A percentile compares a stretch with the other conserved stretches of the same genome.
Conservation (phyloP, 2,113 vertebrate species). For the Pampusana beccarii region DNA sequence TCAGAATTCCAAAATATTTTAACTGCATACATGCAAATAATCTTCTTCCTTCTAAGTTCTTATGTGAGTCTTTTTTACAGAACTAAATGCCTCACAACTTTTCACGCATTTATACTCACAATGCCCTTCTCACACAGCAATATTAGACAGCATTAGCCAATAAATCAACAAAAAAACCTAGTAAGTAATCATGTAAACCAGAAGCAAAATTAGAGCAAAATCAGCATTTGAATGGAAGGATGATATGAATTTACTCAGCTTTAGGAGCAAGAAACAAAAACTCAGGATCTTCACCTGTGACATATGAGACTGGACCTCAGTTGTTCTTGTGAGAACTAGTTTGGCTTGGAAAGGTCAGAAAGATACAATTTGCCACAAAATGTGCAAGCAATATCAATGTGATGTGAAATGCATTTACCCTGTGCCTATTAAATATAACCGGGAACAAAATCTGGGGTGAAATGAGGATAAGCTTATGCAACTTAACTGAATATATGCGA, state of each 20-base stretch:
- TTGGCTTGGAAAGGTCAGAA: background rate
- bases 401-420: background rate
- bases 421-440: background rate
- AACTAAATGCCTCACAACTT: background rate
- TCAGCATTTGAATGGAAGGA: background rate
- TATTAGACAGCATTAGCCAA: background rate
- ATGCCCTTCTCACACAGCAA: background rate
- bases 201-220: background rate
- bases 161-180: background rate
- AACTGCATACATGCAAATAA: background rate
- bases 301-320: background rate
- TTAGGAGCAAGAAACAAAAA: background rate
- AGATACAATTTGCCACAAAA: background rate
- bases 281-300: background rate
- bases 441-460: background rate
- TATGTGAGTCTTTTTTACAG: background rate
- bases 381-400: background rate
- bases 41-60: background rate
- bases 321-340: background rate
- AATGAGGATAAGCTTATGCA: background rate
- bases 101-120: background rate
- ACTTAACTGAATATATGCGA: background rate
- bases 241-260: background rate
- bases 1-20: slow-evolving; percentile 25
- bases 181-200: background rate